Base-by-base conservation (phyloP, 1,140 invertebrate species). In the Atta colombica region DNA sequence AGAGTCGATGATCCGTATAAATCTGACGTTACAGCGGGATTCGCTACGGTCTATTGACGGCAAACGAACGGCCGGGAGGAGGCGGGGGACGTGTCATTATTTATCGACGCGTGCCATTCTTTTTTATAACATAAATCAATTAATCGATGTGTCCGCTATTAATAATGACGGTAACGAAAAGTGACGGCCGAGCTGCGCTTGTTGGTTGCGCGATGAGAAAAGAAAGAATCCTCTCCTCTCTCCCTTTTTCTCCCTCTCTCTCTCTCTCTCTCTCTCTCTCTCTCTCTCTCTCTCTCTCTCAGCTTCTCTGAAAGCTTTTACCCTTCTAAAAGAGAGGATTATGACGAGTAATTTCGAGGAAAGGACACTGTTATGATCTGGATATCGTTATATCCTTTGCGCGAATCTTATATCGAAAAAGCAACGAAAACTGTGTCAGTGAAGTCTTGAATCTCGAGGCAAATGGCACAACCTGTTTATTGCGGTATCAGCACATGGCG, bases 71-170 rank as follows among this genome's bases (percentile, higher is more conserved):
- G 65, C 49, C 49, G 77, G 63, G 61, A 61, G 18, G 61, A 63
- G 60, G 25, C 61, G 61, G 75, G 39, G 21, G 60, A 53, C 28
- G 31, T 61, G 71, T n/a, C 69, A 61, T 86, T 86, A 78, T 80
- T 80, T 86, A 80, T 58, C 77, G 77, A 86, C 85, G 85, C 85
- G 85, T 86, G 53, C 71, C 58, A 51, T 84, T 49, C 35, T 90
- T 90, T 86, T 90, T 88, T 90, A 88, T 86, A 90, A 82, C 77
- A 84, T 51, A 88, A 88, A 90, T 90, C 89, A 88, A 90, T 90
- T 90, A 90, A 90, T 90, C 89, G 89, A 90, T 89, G 63, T 58
- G 66, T 51, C 25, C 55, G 80, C 51, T 88, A 88, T 86, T 71
- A 90, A 86, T 88, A 78, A 77, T 78, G 84, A 74, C 61, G 88